Conservation (phyloP, 2,113 vertebrate species). For the Micronisus gabar region DNA sequence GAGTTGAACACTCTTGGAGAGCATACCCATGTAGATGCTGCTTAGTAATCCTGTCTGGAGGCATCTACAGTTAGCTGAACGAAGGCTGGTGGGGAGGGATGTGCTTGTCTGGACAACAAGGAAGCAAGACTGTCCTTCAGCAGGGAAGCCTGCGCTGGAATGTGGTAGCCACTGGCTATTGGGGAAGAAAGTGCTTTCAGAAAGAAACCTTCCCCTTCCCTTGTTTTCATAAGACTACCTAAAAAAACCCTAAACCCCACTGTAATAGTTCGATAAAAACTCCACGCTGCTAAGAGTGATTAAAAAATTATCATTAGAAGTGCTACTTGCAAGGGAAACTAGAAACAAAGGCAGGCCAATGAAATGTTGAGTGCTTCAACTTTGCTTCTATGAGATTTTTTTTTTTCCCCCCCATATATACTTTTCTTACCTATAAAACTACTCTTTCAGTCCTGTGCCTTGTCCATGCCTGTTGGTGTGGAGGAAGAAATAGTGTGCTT, state of each 20-base stretch:
- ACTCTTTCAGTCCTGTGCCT: not conserved
- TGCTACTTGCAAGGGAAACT: not conserved
- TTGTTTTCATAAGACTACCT: not conserved
- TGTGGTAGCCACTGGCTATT: not conserved
- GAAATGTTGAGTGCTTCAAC: not conserved
- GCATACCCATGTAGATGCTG: not conserved
- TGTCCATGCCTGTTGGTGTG: not conserved
- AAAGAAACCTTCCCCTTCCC: not conserved
- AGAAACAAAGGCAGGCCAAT: not conserved
- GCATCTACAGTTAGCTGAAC: not conserved
- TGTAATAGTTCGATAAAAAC: not conserved
- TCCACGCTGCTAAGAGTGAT: not conserved
- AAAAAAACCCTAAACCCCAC: not conserved
- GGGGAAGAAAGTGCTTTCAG: not conserved
- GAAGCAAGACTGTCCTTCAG: not conserved
- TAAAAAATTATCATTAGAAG: not conserved
- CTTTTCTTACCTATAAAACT: not conserved
- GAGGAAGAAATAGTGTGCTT: not conserved
- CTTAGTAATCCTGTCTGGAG: constrained; percentile 7
- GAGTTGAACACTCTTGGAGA: not conserved
- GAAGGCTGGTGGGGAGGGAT: not conserved
- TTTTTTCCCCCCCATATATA: not conserved
- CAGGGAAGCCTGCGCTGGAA: not conserved
- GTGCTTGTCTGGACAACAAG: not conserved
- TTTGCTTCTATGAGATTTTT: not conserved